Evolutionary conservation across 1,140 invertebrate species (phyloP).

Genomic region (Philotrypesis tridentata): DNA sequence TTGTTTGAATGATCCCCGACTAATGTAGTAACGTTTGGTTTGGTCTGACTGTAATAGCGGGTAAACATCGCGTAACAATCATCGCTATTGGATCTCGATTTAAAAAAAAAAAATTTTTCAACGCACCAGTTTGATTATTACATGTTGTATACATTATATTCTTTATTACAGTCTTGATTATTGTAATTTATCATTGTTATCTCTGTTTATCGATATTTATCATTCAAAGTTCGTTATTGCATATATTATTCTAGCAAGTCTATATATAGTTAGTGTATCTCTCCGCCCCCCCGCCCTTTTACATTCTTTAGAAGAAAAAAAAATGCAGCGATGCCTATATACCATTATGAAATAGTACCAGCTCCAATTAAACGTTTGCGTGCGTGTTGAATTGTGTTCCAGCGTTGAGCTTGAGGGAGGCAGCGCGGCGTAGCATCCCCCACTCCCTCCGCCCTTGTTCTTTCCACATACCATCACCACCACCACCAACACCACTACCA

Average conservation of each 20-base stretch:
- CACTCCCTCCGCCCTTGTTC: slow-evolving; percentile 56
- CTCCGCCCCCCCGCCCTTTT: neutral
- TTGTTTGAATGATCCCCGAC: slow-evolving; percentile 61
- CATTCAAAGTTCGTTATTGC: slow-evolving; percentile 5
- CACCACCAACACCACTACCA: slow-evolving; percentile 17
- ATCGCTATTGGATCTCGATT: slow-evolving; percentile 39
- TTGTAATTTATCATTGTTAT: neutral
- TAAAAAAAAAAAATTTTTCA: slow-evolving; percentile 3
- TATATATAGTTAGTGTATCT: neutral
- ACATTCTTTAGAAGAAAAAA: neutral
- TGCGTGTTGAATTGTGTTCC: slow-evolving; percentile 74
- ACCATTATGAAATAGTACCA: slow-evolving; percentile 30
- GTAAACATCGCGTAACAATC: slow-evolving; percentile 40
- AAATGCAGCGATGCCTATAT: neutral
- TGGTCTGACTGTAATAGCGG: slow-evolving; percentile 61
- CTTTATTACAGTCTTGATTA: neutral
- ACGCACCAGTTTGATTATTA: slow-evolving; percentile 21
- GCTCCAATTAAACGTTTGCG: slow-evolving; percentile 68
- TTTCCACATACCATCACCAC: slow-evolving; percentile 22
- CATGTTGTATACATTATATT: neutral
- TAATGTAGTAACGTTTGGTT: slow-evolving; percentile 72
- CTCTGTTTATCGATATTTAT: slow-evolving; percentile 22
- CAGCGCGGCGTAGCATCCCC: slow-evolving; percentile 72
- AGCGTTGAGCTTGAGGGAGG: slow-evolving; percentile 75
- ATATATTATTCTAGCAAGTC: neutral